phyloP scores from a whole-genome alignment of 2,113 vertebrate genomes.

The Megalops atlanticus region DNA sequence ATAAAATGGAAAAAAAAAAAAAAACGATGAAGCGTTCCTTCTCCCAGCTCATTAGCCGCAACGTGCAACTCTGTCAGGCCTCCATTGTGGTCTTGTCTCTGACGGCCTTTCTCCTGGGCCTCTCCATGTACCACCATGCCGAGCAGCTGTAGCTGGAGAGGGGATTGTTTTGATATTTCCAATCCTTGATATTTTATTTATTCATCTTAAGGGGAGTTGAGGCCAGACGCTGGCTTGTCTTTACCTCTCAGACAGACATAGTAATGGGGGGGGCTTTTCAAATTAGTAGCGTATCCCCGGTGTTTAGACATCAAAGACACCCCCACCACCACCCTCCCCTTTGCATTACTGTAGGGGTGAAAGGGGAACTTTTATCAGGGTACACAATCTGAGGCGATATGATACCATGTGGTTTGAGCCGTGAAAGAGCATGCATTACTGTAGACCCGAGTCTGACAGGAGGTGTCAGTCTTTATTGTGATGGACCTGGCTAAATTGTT shows the following conservation, averaged over 20 bases:
- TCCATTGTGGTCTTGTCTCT: slow-evolving; percentile 37
- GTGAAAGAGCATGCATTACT: slow-evolving; percentile 58
- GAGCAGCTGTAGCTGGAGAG: slow-evolving; percentile 29
- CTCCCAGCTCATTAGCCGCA: slow-evolving; percentile 61
- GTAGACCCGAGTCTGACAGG: slow-evolving; percentile 43
- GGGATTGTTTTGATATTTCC: slow-evolving; percentile 57
- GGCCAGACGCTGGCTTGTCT: slow-evolving; percentile 42
- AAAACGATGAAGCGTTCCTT: no score
- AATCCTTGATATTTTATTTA: slow-evolving; percentile 70
- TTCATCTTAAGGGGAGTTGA: slow-evolving; percentile 47
- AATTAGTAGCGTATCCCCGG: slow-evolving; percentile 29
- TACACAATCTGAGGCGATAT: slow-evolving; percentile 56
- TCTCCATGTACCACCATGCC: slow-evolving; percentile 16
- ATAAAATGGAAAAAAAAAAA: no score
- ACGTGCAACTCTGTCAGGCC: slow-evolving; percentile 48
- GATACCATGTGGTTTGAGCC: slow-evolving; percentile 51
- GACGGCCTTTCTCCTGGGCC: slow-evolving; percentile 34
- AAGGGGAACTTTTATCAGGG: slow-evolving; percentile 59
- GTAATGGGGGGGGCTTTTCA: slow-evolving; percentile 30
- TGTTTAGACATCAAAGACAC: slow-evolving; percentile 60
- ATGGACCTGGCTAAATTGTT: slow-evolving; percentile 43
- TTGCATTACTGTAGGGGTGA: slow-evolving; percentile 55
- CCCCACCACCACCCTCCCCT: slow-evolving; percentile 56
- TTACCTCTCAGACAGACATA: slow-evolving; percentile 50
- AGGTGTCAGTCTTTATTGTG: slow-evolving; percentile 50